Base-by-base conservation (phyloP, 2,113 vertebrate species). In the Saiga tatarica region DNA sequence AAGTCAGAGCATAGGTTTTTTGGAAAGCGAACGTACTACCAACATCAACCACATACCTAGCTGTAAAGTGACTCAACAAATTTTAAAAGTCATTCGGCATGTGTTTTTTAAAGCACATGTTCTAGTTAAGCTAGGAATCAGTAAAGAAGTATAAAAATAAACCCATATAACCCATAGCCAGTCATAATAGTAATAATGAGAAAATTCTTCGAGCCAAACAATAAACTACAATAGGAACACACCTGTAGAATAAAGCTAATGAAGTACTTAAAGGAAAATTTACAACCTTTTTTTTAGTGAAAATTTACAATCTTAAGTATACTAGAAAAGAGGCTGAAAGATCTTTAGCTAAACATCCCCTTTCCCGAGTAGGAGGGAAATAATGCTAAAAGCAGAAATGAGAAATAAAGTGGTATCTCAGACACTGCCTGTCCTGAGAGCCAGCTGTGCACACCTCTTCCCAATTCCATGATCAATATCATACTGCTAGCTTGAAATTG, bases 41-140 rank as follows among this genome's bases (percentile, higher is more conserved):
- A 42, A 64, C 47, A 45, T 13, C 3, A 19, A 90, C 23, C n/a
- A 86, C 50, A 89, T n/a, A 42, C 16, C 57, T 88, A 71, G 57
- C 39, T 84, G n/a, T 97, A 96, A 89, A 89, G 84, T 59, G 88
- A 59, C 57, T 67, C 25, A 64, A 67, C 28, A 92, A 21, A 87
- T 60, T 82, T 90, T 92, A 67, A 94, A 89, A 15, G 79, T 81
- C 59, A 60, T 45, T 36, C 47, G 30, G 42, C 84, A 92, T 12
- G 13, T 87, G 14, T 60, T 52, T 87, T n/a, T 71, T 16, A 84
- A 88, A 42, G 19, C n/a, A 36, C 4, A 85, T 47, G 64, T 14
- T 13, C 47, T 47, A 47, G 47, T 47, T 81, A 83, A 87, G 19
- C 47, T 86, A 87, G 55, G 87, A 87, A 45, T 83, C 26, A 90